Percentiles rank a stretch among this genome's conserved stretches.
Evolutionary conservation across 1,140 invertebrate species (phyloP).

Genomic region (Euwallacea similis): DNA sequence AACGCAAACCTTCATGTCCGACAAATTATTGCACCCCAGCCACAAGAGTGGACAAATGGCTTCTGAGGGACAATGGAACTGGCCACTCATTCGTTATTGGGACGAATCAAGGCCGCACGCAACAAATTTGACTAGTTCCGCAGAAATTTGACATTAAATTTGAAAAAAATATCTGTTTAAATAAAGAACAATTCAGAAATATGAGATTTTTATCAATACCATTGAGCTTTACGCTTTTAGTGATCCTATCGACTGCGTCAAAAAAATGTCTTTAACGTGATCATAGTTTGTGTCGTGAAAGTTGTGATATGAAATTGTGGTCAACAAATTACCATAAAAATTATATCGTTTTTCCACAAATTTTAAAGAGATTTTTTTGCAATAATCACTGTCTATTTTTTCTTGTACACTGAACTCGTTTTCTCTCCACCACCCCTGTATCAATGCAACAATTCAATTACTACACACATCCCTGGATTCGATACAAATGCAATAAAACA

Average conservation of each 20-base stretch:
- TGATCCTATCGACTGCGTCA: background rate
- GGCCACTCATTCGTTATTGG: slow-evolving; percentile 30
- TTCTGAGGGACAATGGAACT: slow-evolving; percentile 32
- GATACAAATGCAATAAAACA: slow-evolving; percentile 37
- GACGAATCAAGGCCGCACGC: slow-evolving; percentile 11
- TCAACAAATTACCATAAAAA: too few relatives aligned
- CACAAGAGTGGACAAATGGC: slow-evolving; percentile 37
- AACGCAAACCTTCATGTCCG: slow-evolving; percentile 14
- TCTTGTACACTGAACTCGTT: too few relatives aligned
- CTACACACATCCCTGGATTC: slow-evolving; percentile 11
- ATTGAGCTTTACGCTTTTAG: background rate
- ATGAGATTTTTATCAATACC: background rate
- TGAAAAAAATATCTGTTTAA: background rate
- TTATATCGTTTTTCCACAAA: too few relatives aligned
- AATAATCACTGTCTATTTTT: too few relatives aligned
- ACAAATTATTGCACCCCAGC: slow-evolving; percentile 30
- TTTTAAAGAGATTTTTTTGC: too few relatives aligned
- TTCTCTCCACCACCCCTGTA: slow-evolving; percentile 15
- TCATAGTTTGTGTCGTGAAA: too few relatives aligned
- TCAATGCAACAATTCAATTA: slow-evolving; percentile 36
- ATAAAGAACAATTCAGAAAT: background rate
- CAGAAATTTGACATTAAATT: too few relatives aligned
- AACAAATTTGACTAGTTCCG: slow-evolving; percentile 4
- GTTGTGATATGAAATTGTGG: too few relatives aligned
- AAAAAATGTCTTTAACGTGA: too few relatives aligned